Percentiles rank a stretch among this genome's conserved stretches.
phyloP scores from a whole-genome alignment of 2,888 invertebrate genomes.

The Drosophila incognita region DNA sequence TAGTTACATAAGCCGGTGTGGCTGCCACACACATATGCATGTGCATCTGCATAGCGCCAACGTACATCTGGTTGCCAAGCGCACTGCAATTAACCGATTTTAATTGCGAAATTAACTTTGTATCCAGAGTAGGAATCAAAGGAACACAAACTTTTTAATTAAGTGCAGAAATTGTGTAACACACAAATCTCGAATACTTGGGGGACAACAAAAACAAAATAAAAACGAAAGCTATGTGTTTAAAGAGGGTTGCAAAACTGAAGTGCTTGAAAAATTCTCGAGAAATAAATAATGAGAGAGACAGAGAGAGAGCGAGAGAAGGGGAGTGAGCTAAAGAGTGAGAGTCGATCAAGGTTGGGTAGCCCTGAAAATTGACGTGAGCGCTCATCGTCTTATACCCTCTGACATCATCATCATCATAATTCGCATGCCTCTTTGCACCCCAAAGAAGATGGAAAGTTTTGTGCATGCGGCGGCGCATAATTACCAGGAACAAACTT shows the following conservation, averaged over 20 bases:
- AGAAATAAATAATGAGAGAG: constrained; percentile 3
- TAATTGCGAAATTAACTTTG: constrained; percentile 70
- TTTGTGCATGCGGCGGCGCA: constrained; percentile 66
- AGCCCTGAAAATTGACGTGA: constrained; percentile 39
- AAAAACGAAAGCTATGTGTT: not conserved
- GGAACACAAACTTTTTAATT: constrained; percentile 66
- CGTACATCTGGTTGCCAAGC: constrained; percentile 29
- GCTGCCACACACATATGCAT: constrained; percentile 11
- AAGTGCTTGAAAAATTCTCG: not conserved
- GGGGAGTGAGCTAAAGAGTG: not conserved
- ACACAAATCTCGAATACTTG: not conserved
- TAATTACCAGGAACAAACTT: constrained; percentile 74
- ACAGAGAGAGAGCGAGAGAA: not conserved
- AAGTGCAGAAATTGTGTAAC: constrained; percentile 41
- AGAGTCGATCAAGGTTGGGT: constrained; percentile 43
- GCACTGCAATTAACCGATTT: constrained; percentile 52
- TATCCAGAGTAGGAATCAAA: constrained; percentile 51
- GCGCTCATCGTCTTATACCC: constrained; percentile 1
- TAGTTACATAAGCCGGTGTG: constrained; percentile 23
- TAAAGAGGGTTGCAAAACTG: constrained; percentile 1
- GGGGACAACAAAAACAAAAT: not conserved
- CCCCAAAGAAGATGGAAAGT: constrained; percentile 56
- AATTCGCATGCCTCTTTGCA: constrained; percentile 69
- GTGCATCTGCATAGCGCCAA: constrained; percentile 10
- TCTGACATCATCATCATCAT: constrained; percentile 39